Evolutionary conservation across 2,113 vertebrate genomes (phyloP), one percentile per base, ranked within the genome.

Genomic region (Corythoichthys haematopterus): DNA sequence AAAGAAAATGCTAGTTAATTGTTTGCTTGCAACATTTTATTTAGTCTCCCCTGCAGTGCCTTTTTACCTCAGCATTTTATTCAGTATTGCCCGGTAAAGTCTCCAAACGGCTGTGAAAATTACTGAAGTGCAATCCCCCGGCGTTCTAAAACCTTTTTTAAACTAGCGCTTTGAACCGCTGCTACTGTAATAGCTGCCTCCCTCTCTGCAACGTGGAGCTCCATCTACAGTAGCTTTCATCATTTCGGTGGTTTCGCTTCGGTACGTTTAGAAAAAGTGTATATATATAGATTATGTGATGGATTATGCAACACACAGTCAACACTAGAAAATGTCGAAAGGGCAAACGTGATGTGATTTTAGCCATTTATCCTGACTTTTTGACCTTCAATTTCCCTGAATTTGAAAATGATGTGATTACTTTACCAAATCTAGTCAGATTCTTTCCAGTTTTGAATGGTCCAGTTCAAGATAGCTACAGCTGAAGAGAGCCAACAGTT

Each of bases 1-100:
- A 67, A 55, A 11, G 9, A 55, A 55, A 55, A 33, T n/a, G 20
- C 20, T 55, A 28, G 10, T 55, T 35, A 38, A 45, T 62, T 36
- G 14, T 57, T 57, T 37, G 52, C 52, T 36, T 15, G 55, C 33
- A 36, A 57, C 33, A 14, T 36, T 35, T 57, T 6, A 36, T 57
- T 55, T 13, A 2, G 12, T 57, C 12, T 57, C 38, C 57, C 37
- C 15, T 61, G 36, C 58, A 20, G 64, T 48, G 62, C 80, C 69
- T 79, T 76, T 87, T 85, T 86, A 85, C 83, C 80, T 71, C 77
- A 79, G 80, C 77, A 76, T 84, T 75, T 82, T 82, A 78, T 83
- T 81, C 81, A 66, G 70, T 56, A 82, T 80, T 77, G 64, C 70
- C 64, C 65, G 51, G 60, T 74, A 71, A 72, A 67, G 82, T 75